Percentiles rank a stretch among this genome's conserved stretches.
These are phyloP conservation scores for Trochalopteron elliotii DNA, from an alignment of 2,113 vertebrate genomes.

Conservation along the genomic window DNA sequence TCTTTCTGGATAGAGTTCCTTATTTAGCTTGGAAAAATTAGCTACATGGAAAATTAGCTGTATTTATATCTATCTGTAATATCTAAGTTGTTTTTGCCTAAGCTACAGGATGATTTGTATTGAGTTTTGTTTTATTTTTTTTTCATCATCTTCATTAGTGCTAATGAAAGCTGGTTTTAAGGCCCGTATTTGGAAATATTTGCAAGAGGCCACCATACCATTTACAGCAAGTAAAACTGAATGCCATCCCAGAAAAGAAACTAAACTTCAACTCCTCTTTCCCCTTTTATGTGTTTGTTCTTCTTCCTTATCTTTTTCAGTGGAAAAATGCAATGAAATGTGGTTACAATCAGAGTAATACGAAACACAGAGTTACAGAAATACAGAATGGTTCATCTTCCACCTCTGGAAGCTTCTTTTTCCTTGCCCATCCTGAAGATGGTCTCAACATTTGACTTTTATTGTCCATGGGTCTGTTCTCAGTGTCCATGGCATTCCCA, in stretches of 20 bases:
- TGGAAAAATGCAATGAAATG: not conserved
- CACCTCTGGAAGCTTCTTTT: not conserved
- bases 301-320: not conserved
- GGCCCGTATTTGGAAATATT: not conserved
- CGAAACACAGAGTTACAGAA: not conserved
- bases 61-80: not conserved
- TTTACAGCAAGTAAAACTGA: not conserved
- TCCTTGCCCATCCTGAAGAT: not conserved
- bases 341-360: not conserved
- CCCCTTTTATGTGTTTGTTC: not conserved
- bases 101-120: not conserved
- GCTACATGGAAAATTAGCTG: not conserved
- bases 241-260: not conserved
- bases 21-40: not conserved
- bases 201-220: not conserved
- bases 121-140: not conserved
- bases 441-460: not conserved
- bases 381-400: not conserved
- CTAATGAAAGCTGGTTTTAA: not conserved
- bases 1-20: not conserved
- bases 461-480: not conserved
- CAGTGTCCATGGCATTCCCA: not conserved
- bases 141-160: not conserved
- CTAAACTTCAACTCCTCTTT: not conserved
- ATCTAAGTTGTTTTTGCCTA: not conserved